These are phyloP conservation scores for Spinus olivaceus DNA, from an alignment of 2,797 vertebrate genomes.

Conservation along the genomic window DNA sequence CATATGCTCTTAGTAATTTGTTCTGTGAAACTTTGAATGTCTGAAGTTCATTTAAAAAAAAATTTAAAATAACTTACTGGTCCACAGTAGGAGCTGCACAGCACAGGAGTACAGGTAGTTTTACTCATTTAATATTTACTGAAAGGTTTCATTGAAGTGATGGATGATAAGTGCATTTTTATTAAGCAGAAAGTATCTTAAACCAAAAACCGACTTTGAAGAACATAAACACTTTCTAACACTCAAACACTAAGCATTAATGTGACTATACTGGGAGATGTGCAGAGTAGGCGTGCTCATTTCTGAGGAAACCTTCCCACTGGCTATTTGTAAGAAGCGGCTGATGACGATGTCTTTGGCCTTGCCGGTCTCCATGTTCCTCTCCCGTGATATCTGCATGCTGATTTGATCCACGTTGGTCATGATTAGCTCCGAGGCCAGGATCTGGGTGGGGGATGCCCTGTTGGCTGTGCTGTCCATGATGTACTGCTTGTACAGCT, in stretches of 20 bases:
- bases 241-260: constrained; percentile 20
- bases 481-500: constrained; percentile 92
- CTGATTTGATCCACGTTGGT: constrained; percentile 93
- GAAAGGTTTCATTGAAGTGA: not conserved
- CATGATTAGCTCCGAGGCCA: constrained; percentile 89
- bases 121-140: not conserved
- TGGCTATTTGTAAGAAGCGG: constrained; percentile 86
- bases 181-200: not conserved
- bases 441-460: constrained; percentile 79
- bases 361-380: constrained; percentile 86
- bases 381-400: constrained; percentile 87
- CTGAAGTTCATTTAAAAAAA: not conserved
- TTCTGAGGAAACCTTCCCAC: constrained; percentile 86
- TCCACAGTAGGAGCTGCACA: not conserved
- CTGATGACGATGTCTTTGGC: constrained; percentile 95
- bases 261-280: constrained; percentile 83
- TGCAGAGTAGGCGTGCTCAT: constrained; percentile 94
- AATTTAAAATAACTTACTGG: not conserved
- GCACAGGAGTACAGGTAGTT: not conserved
- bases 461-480: constrained; percentile 83
- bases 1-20: not conserved
- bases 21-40: not conserved
- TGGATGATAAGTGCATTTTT: not conserved
- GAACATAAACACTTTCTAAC: not conserved
- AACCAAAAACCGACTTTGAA: not conserved